Percentiles rank a stretch among this genome's conserved stretches.
phyloP scores from a whole-genome alignment of 1,140 invertebrate genomes.

The Oscheius sp. region DNA sequence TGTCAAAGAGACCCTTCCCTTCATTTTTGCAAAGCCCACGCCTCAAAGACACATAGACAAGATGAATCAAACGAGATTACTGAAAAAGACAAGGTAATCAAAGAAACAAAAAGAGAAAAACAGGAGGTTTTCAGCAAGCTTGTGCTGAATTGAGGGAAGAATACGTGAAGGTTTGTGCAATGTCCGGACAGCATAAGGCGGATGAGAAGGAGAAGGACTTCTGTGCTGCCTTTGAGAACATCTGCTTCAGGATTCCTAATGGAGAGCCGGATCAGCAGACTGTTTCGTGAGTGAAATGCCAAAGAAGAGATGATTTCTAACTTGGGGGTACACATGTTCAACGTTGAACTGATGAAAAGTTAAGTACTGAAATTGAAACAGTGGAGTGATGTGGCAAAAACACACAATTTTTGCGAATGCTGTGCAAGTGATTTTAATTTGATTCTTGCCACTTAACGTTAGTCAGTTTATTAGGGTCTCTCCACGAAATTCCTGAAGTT shows the following conservation, averaged over 20 bases:
- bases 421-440: too few species aligned
- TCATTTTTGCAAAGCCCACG: conserved; percentile 14
- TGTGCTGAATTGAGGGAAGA: conserved; percentile 30
- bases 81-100: conserved; percentile 27
- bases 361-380: too few species aligned
- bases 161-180: conserved; percentile 19
- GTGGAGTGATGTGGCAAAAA: too few species aligned
- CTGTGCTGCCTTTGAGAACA: conserved; percentile 49
- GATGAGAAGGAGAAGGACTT: conserved; percentile 39
- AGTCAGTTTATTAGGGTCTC: too few species aligned
- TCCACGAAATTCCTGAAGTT: too few species aligned
- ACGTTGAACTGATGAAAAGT: too few species aligned
- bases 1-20: conserved; percentile 22
- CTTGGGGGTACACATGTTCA: neutral
- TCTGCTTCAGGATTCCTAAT: conserved; percentile 42
- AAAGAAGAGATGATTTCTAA: neutral
- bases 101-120: too few species aligned
- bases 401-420: too few species aligned
- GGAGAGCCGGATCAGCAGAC: conserved; percentile 39
- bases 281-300: conserved; percentile 4
- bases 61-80: conserved; percentile 16
- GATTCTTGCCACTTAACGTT: too few species aligned
- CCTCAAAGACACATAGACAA: neutral
- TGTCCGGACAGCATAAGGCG: neutral
- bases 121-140: conserved; percentile 33